Conservation (phyloP, 2,888 invertebrate species). For the Tipula unca region DNA sequence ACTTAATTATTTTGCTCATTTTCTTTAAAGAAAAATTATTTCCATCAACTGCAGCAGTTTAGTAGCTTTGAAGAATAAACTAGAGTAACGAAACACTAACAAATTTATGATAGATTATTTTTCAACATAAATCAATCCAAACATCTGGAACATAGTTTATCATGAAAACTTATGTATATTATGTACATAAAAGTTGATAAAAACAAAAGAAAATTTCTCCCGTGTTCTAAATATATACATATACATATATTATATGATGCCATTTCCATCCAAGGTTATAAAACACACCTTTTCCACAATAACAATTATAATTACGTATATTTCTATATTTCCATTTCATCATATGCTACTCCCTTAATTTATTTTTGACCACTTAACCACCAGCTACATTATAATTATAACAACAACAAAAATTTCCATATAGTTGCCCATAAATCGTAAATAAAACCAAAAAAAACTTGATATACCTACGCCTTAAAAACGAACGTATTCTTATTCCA, state of each 20-base stretch:
- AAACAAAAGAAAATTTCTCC: not conserved
- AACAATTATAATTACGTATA: not conserved
- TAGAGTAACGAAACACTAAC: not conserved
- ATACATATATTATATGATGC: not conserved
- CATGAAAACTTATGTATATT: not conserved
- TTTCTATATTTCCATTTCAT: not conserved
- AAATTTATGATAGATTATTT: not conserved
- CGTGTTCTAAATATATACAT: not conserved
- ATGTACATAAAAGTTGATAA: not conserved
- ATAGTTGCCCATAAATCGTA: not conserved
- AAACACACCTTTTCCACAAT: slow-evolving; percentile 1
- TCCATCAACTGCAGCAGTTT: not conserved
- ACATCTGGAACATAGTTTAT: not conserved
- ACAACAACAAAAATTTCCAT: not conserved
- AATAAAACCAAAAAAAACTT: not conserved
- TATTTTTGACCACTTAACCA: not conserved
- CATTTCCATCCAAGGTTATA: not conserved
- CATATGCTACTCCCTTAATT: not conserved
- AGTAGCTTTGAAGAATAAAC: not conserved
- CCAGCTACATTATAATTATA: not conserved
- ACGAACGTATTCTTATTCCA: not conserved
- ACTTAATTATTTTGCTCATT: not conserved
- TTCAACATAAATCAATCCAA: not conserved
- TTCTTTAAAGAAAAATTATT: not conserved
- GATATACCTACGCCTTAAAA: slow-evolving; percentile 14